These are phyloP conservation scores for Margarornis squamiger DNA, from an alignment of 2,797 vertebrate genomes.

Conservation along the genomic window DNA sequence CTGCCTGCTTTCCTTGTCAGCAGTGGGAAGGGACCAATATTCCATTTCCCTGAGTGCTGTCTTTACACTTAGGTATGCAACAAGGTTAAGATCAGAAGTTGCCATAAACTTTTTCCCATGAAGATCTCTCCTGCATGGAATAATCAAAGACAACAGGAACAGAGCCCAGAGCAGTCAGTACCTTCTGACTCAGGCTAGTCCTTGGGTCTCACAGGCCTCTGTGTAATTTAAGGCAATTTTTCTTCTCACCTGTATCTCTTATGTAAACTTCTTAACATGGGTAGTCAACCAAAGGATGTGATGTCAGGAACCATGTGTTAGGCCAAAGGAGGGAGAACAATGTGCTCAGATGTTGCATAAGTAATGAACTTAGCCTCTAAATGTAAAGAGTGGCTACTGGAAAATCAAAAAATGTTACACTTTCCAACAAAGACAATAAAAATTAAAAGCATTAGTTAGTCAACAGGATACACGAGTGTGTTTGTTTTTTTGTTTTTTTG, in stretches of 20 bases:
- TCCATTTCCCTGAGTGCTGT: neutral
- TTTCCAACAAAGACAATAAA: neutral
- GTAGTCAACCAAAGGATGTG: neutral
- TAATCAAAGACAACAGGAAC: neutral
- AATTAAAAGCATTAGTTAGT: neutral
- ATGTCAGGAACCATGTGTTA: neutral
- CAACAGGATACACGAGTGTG: neutral
- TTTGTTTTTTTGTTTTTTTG: neutral
- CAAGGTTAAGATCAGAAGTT: neutral
- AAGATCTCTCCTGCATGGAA: neutral
- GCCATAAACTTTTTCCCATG: fast-evolving
- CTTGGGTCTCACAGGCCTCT: neutral
- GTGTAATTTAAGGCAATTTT: neutral
- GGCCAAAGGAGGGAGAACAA: neutral
- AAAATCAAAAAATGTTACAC: neutral
- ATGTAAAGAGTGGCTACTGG: neutral
- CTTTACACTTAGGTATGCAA: neutral
- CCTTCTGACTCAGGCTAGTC: neutral
- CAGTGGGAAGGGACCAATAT: neutral
- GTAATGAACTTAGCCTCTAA: neutral
- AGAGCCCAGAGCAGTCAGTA: neutral
- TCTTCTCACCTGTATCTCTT: neutral
- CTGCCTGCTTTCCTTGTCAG: neutral
- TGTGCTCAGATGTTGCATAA: fast-evolving
- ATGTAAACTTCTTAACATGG: neutral